Evolutionary conservation across 2,113 vertebrate genomes (phyloP).

Genomic region (Helogale parvula): DNA sequence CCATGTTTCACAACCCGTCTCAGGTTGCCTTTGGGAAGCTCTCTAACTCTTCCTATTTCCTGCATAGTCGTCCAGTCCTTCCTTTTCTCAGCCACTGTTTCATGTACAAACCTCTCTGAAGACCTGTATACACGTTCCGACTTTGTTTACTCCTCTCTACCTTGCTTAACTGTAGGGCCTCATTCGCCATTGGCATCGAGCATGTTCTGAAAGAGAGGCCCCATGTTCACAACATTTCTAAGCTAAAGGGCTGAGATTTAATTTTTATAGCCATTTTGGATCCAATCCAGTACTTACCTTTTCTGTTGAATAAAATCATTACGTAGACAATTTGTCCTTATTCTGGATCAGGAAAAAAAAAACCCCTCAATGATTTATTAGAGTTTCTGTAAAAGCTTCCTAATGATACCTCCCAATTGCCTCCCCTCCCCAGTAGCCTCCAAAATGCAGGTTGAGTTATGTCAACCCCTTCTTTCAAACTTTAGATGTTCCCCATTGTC

Average conservation of each 20-base stretch:
- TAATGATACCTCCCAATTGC: not conserved
- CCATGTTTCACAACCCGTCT: not conserved
- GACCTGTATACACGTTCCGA: not conserved
- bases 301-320: not conserved
- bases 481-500: not conserved
- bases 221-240: not conserved
- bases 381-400: not conserved
- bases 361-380: not conserved
- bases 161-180: too few relatives aligned
- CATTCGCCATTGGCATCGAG: not conserved
- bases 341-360: not conserved
- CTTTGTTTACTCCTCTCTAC: not conserved
- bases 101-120: fast-evolving
- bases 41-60: not conserved
- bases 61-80: not conserved
- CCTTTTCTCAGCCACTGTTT: not conserved
- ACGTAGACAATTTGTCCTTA: not conserved
- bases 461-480: not conserved
- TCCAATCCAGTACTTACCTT: not conserved
- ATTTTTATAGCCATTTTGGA: not conserved
- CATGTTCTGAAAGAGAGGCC: not conserved
- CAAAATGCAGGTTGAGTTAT: not conserved
- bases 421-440: not conserved
- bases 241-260: not conserved
- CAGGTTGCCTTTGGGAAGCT: not conserved